Evolutionary conservation across 2,113 vertebrate species (phyloP).

Genomic region (Xiphophorus couchianus): DNA sequence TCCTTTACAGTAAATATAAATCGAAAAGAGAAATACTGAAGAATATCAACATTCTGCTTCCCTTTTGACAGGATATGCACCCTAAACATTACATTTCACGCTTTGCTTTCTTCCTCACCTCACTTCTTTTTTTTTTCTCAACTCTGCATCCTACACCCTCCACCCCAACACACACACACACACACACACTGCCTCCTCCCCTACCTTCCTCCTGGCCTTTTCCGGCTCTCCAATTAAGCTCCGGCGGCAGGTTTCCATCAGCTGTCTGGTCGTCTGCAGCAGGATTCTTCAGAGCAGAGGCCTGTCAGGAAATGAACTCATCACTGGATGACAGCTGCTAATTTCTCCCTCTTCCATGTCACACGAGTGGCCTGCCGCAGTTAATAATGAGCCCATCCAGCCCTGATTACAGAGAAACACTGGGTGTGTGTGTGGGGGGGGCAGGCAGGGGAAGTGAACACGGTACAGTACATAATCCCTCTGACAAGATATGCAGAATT

Average conservation of each 20-base stretch:
- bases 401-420: conserved; percentile 91
- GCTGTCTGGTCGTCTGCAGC: conserved; percentile 76
- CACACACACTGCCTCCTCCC: conserved; percentile 12
- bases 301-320: conserved; percentile 99
- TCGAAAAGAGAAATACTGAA: not conserved
- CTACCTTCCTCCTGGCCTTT: conserved; percentile 74
- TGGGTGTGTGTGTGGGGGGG: conserved; percentile 46
- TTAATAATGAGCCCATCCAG: conserved; percentile 94
- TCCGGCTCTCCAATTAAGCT: conserved; percentile 89
- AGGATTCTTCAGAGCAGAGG: conserved; percentile 71
- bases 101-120: conserved; percentile 5
- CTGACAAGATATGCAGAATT: conserved; percentile 46
- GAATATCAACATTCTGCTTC: not conserved
- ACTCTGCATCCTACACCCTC: conserved; percentile 30
- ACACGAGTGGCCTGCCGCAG: conserved; percentile 91
- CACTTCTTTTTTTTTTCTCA: conserved; percentile 17
- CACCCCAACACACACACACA: not conserved
- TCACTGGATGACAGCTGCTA: conserved; percentile 97
- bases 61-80: not conserved
- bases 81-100: not conserved
- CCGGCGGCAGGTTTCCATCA: conserved; percentile 90
- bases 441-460: conserved; percentile 73
- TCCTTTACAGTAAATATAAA: not conserved
- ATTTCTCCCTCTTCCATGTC: conserved; percentile 95
- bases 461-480: conserved; percentile 72